phyloP scores from a whole-genome alignment of 2,797 vertebrate species.

The Neoniphon sammara region DNA sequence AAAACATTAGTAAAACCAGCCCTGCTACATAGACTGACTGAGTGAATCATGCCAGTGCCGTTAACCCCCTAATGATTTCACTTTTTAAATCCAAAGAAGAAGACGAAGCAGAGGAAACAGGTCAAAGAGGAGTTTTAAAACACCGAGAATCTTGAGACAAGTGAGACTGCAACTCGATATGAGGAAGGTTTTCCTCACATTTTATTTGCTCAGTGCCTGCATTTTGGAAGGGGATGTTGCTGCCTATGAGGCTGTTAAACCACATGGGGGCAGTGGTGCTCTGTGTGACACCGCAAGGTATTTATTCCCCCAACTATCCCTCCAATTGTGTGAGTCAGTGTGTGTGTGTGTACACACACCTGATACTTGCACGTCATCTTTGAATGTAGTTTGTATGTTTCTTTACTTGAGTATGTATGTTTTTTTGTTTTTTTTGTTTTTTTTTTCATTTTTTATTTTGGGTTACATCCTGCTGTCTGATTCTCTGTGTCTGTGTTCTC shows the following conservation, averaged over 20 bases:
- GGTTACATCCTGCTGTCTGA: background rate
- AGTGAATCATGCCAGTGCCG: too few relatives aligned
- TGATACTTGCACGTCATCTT: constrained; percentile 3
- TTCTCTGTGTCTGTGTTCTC: constrained; percentile 30
- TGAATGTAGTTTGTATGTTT: background rate
- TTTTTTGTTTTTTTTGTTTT: background rate
- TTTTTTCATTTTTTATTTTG: too few relatives aligned
- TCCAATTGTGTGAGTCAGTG: background rate
- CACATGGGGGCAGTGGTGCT: constrained; percentile 76
- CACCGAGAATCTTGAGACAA: constrained; percentile 21
- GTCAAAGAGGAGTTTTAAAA: constrained; percentile 46
- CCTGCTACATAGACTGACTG: too few relatives aligned
- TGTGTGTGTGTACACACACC: constrained; percentile 7
- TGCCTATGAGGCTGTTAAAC: constrained; percentile 24
- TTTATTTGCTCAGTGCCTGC: constrained; percentile 13
- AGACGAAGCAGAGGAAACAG: constrained; percentile 5
- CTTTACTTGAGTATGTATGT: constrained; percentile 6
- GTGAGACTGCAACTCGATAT: background rate
- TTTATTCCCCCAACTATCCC: background rate
- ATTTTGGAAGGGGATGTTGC: constrained; percentile 7
- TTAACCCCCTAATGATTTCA: too few relatives aligned
- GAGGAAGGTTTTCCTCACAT: background rate
- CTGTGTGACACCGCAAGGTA: background rate
- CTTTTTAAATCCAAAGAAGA: too few relatives aligned
- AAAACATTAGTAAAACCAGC: too few relatives aligned